Evolutionary conservation across 1,140 invertebrate genomes (phyloP).

Genomic region (Lordiphosa stackelbergi): DNA sequence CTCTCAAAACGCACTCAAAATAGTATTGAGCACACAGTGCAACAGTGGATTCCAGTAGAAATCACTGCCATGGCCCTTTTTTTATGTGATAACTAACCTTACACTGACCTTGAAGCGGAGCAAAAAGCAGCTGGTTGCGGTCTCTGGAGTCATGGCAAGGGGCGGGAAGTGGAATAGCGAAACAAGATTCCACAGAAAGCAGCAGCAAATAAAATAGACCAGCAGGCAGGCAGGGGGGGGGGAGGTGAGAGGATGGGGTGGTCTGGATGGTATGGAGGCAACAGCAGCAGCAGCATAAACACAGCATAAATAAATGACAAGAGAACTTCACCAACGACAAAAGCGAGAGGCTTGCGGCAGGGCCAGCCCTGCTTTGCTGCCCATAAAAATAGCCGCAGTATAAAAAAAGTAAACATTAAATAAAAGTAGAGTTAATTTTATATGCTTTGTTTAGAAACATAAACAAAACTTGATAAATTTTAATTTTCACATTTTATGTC

Average conservation of each 20-base stretch:
- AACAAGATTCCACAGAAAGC: slow-evolving; percentile 43
- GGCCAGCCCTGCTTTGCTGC: slow-evolving; percentile 19
- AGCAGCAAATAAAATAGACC: slow-evolving; percentile 35
- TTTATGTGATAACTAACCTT: slow-evolving; percentile 52
- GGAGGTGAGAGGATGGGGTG: slow-evolving; percentile 18
- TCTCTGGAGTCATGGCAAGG: slow-evolving; percentile 5
- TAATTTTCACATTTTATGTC: not conserved
- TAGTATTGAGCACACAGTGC: not conserved
- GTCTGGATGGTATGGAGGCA: slow-evolving; percentile 4
- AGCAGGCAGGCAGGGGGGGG: slow-evolving; percentile 30
- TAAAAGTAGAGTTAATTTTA: not conserved
- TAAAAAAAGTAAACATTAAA: not conserved
- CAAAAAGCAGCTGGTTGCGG: slow-evolving; percentile 37
- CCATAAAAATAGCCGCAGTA: slow-evolving; percentile 20
- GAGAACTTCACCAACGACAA: slow-evolving; percentile 45
- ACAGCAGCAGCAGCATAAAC: no score
- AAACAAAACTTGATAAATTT: not conserved
- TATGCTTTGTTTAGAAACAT: not conserved
- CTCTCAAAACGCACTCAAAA: no score
- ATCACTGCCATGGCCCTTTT: slow-evolving; percentile 65
- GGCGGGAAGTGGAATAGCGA: slow-evolving; percentile 33
- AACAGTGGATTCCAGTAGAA: slow-evolving; percentile 15
- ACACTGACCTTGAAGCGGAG: slow-evolving; percentile 69
- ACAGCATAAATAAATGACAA: slow-evolving; percentile 8
- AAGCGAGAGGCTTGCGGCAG: slow-evolving; percentile 46